Percentiles rank a stretch among this genome's conserved stretches.
phyloP scores from a whole-genome alignment of 2,113 vertebrate species.

The Urocolius indicus region DNA sequence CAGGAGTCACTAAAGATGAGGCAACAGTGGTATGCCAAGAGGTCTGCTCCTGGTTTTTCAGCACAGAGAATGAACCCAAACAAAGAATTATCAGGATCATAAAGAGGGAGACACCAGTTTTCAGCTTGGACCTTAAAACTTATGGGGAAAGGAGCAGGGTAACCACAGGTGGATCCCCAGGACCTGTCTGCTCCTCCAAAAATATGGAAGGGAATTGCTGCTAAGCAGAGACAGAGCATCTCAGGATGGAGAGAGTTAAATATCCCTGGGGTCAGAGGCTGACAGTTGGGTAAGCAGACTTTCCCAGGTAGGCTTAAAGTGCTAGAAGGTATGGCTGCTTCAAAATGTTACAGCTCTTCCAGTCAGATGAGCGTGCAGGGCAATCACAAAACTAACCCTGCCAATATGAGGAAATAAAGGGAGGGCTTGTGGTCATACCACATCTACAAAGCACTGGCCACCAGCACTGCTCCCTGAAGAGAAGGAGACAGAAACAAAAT shows the following conservation, averaged over 20 bases:
- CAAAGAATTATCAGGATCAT: background rate
- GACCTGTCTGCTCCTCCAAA: background rate
- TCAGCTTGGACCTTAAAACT: background rate
- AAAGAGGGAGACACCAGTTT: fast-evolving
- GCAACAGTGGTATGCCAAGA: background rate
- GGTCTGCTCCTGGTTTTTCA: background rate
- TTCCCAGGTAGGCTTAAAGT: too few relatives aligned
- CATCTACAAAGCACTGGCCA: background rate
- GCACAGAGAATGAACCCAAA: background rate
- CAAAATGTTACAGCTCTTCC: background rate
- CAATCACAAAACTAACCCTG: background rate
- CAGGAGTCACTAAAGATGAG: background rate
- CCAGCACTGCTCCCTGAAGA: background rate
- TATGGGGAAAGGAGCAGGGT: background rate
- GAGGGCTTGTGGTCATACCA: background rate
- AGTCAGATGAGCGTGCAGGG: background rate
- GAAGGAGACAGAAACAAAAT: background rate
- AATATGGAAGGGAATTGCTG: background rate
- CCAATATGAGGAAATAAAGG: background rate
- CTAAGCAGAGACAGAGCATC: background rate
- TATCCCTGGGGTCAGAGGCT: background rate
- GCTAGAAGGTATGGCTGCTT: background rate
- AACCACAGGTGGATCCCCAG: background rate
- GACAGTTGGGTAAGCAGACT: background rate
- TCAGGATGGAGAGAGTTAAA: background rate